Evolutionary conservation across 2,888 invertebrate species (phyloP), one percentile per base, ranked within the genome.

Genomic region (Oxycera nigricornis): DNA sequence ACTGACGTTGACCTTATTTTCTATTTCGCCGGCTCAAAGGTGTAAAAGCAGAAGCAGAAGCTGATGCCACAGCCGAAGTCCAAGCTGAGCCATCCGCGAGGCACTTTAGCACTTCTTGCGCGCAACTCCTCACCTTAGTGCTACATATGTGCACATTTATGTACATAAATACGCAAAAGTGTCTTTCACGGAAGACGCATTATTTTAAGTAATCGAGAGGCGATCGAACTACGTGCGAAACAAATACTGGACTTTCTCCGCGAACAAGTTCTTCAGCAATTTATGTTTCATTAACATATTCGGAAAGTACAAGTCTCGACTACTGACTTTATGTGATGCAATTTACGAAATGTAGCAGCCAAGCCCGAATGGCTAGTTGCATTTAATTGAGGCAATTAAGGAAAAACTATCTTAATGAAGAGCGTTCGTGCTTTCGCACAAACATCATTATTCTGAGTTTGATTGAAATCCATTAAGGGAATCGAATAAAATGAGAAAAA

Each of bases 41-140:
- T 62, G 62, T 62, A 62, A 62, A 62, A 62, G 62, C 35, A 62
- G 62, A 31, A 62, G 62, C 62, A 62, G n/a, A n/a, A n/a, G n/a
- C n/a, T n/a, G n/a, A n/a, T n/a, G n/a, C n/a, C n/a, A n/a, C n/a
- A n/a, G n/a, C n/a, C n/a, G n/a, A n/a, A n/a, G n/a, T n/a, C n/a
- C n/a, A n/a, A n/a, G n/a, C n/a, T 55, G 22, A 24, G 24, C 20
- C 22, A 20, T 22, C 14, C 50, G 17, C 50, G 17, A 9, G 24
- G 17, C 55, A 55, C 35, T 35, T 59, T 59, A 59, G 20, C 31
- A 20, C 62, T 35, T 55, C 22, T 55, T 55, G 39, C 35, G 26
- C 35, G 31, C 39, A 62, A 17, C 62, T 35, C 62, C 20, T 22
- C 14, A 35, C n/a, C n/a, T n/a, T n/a, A n/a, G n/a, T n/a, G n/a